Percentiles rank a stretch among this genome's conserved stretches.
Evolutionary conservation across 2,888 invertebrate species (phyloP).

Genomic region (Lithophane leautieri): DNA sequence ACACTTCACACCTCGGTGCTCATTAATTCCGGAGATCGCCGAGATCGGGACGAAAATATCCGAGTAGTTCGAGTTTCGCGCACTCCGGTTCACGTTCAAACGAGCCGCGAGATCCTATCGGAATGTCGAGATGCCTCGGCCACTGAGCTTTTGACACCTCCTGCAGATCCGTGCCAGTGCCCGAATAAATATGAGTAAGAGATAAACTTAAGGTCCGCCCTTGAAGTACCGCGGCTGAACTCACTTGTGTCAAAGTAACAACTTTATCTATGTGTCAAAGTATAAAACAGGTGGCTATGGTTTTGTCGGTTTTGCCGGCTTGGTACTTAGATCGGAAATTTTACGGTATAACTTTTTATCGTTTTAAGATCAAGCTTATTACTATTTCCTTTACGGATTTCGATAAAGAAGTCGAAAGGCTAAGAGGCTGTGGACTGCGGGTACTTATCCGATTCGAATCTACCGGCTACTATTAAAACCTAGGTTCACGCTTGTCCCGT

Average conservation of each 20-base stretch:
- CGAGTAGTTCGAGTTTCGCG: conserved; percentile 62
- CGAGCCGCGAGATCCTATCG: conserved; percentile 70
- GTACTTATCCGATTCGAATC: conserved; percentile 6
- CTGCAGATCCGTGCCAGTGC: conserved; percentile 49
- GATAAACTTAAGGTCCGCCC: conserved; percentile 51
- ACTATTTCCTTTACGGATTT: conserved; percentile 7
- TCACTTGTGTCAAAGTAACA: conserved; percentile 3
- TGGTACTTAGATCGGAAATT: neutral
- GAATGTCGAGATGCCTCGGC: conserved; percentile 64
- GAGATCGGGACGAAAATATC: conserved; percentile 74
- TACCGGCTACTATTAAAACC: conserved; percentile 14
- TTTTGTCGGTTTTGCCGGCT: neutral
- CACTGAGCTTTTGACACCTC: conserved; percentile 64
- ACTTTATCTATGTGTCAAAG: conserved; percentile 8
- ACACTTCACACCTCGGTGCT: conserved; percentile 71
- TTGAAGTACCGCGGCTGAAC: conserved; percentile 46
- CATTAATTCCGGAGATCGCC: conserved; percentile 75
- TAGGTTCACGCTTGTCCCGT: conserved; percentile 13
- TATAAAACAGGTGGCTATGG: conserved; percentile 3
- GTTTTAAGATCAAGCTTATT: neutral
- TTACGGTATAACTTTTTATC: neutral
- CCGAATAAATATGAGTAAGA: conserved; percentile 56
- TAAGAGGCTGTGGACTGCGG: neutral
- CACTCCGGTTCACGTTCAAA: conserved; percentile 69
- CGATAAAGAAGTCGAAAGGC: conserved; percentile 4